Base-by-base conservation (phyloP, 1,140 invertebrate species). In the Orchesella cincta region DNA sequence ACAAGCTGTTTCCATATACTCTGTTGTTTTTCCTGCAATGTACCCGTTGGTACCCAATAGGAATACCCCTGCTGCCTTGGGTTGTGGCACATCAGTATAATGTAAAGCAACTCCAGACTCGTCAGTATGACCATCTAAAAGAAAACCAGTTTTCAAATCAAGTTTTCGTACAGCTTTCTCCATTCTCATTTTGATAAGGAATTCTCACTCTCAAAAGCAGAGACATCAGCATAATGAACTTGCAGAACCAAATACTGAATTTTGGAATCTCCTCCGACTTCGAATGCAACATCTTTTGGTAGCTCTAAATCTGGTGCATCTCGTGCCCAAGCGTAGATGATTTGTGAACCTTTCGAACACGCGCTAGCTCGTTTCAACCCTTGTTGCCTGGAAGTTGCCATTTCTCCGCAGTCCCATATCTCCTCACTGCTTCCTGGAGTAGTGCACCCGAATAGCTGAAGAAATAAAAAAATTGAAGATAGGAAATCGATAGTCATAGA, bases 291-390 rank as follows among this genome's bases (percentile, higher is more conserved):
- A 83, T 92, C 94, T 76, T 93, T 85, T 0, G 98, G 98, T 70
- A 99, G 85, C 54, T 90, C 85, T 3, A 98, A 87, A 36, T 89
- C 88, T 1, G 96, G 95, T 0, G 98, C 97, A 86, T 98, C 94
- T 83, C 94, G 89, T 1, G 96, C 97, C 97, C 97, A 99, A 0
- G 97, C 97, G 86, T 98, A 99, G 26, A 99, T 88, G 78, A 98
- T 94, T 90, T 96, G 84, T 3, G 84, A 85, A 0, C 84, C 91
- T 51, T 88, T 86, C 1, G 86, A 86, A 83, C 94, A 95, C 0
- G 93, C 92, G 84, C 88, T 90, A 0, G 89, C 90, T 14, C 86
- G 85, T 54, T 87, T 85, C 73, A 86, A 84, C 81, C 29, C 76
- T 73, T 73, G 83, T 73, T 83, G 67, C 2, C 86, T 85, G 73